Base-by-base conservation (phyloP, 1,140 invertebrate genomes). In the Aphelenchoides avenae region DNA sequence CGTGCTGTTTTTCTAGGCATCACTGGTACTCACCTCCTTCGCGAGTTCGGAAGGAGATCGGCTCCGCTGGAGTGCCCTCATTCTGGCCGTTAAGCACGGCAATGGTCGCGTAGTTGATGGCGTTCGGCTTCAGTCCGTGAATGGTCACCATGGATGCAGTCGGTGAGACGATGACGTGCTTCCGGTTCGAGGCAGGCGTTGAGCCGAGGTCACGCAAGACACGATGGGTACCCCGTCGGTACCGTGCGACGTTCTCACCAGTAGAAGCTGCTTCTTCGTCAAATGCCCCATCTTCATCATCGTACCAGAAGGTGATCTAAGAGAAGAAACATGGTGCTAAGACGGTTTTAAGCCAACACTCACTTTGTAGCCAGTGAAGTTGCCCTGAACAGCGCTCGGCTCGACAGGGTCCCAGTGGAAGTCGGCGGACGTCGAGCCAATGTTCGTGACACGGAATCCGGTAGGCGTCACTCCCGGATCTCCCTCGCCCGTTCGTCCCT, bases 301-400 rank as follows among this genome's bases (percentile, higher is more conserved):
- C 68, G 27, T 57, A 52, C 73, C 73, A 75, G 39, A 61, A 75
- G 36, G 69, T 70, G 33, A 76, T 63, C 56, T 58, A 9, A 50
- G 61, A 52, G 29, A 39, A 33, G 13, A 50, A 7, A 47, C 51
- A 53, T 22, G 39, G 37, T 56, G 4, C 29, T 44, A 66, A n/a
- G n/a, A n/a, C n/a, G n/a, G n/a, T n/a, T n/a, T n/a, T n/a, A n/a
- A n/a, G n/a, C n/a, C n/a, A n/a, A n/a, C n/a, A n/a, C n/a, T n/a
- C 33, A 82, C 81, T 79, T 92, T 92, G 77, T 95, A 96, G 9
- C 91, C 91, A 69, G 86, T 87, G 77, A 95, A 90, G 77, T 93
- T 87, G n/a, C 91, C 91, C 37, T 70, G 66, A 18, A 77, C 68
- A 31, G 62, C 52, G 7, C 24, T 20, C 9, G 62, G 61, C 56